Base-by-base conservation (phyloP, 2,888 invertebrate species). In the Alloplasta piceator region DNA sequence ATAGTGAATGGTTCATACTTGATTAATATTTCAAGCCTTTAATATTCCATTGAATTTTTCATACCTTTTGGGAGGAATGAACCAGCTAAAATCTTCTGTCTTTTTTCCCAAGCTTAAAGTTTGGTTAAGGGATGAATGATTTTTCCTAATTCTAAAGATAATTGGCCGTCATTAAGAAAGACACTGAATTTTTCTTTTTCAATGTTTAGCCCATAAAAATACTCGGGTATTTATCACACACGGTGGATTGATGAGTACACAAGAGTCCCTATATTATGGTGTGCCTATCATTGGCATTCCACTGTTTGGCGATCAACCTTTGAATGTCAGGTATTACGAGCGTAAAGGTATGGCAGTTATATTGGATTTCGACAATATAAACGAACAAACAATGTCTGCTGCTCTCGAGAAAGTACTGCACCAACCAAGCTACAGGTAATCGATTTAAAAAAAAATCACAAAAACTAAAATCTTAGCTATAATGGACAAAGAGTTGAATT, bases 381-480 rank as follows among this genome's bases (percentile, higher is more conserved):
- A 91, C 0, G 89, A 89, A 48, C 87, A 91, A 10, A 88, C 88
- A 5, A 75, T 94, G 52, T 87, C 90, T 1, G 70, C 83, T 1
- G 91, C 91, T 48, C 85, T 93, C 1, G 86, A 90, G n/a, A 83
- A 88, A 10, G 85, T 94, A 39, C 79, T 93, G 10, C 82, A 86
- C 1, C 90, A 93, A 80, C 91, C 91, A 0, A 87, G 85, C 7
- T 93, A 93, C 80, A 91, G 86, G 83, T 89, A 74, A 78, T 55
- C 72, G 38, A 39, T 55, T 9, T 67, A 58, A 66, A 56, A 7
- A 0, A 14, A 12, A 38, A 48, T 43, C 4, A 38, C 6, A 3
- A 10, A 46, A 36, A 41, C 12, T 50, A 46, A 83, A 92, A 92
- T 85, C 86, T 93, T 48, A 7, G 10, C 26, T 1, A 94, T 39